Evolutionary conservation across 2,797 vertebrate genomes (phyloP), one percentile per base, ranked within the genome.

Genomic region (Hozukius guyotensis): DNA sequence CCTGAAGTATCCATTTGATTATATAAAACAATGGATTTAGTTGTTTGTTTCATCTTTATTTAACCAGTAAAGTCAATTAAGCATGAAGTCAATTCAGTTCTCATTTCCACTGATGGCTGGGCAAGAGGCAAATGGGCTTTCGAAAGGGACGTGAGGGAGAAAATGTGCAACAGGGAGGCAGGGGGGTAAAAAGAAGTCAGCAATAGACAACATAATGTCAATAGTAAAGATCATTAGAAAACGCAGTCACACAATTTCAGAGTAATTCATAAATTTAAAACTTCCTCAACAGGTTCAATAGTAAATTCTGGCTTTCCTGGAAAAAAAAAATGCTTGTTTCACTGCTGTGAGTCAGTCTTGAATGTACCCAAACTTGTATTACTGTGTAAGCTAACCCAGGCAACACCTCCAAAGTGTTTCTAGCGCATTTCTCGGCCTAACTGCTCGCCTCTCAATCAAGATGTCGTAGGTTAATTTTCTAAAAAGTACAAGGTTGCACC

Each of bases 381-480:
- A 27, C 8, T 14, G 8, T 29, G 52, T 60, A 18, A 16, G 18
- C 8, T 49, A 36, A 64, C 59, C 61, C 4, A 52, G 59, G 13
- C 46, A 53, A 36, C 55, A 22, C 10, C n/a, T 59, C 38, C 25
- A 8, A 13, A 34, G 20, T 59, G 31, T 65, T 82, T 67, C 62
- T 6, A 2, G 31, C 31, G 24, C 66, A 25, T 77, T 59, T 70
- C 29, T 73, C 70, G 13, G 27, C 60, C 29, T 61, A 77, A 83
- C 79, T 71, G 71, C 70, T 62, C 70, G 24, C 27, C 59, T 82
- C 77, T 78, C 22, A 2, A 76, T 90, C 60, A 57, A 78, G 61
- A 52, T 75, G 88, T 71, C 52, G n/a, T 9, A 59, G 86, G 81
- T 88, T 86, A 89, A 88, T 90, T 87, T 81, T 86, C 77, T 84